Conservation (phyloP, 2,888 invertebrate species). For the Leptopilina drosophilae region DNA sequence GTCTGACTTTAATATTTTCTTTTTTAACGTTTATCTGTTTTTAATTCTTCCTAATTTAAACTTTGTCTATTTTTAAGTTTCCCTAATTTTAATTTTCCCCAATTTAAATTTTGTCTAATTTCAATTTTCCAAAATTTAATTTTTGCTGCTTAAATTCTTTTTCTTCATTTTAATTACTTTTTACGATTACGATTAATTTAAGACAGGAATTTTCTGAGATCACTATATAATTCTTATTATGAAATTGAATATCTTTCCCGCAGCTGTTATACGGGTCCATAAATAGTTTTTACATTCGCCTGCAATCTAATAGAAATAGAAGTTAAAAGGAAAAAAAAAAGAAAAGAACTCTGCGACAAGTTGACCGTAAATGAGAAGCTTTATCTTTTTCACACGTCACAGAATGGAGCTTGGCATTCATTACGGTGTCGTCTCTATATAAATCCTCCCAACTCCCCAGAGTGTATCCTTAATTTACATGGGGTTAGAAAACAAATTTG, state of each 20-base stretch:
- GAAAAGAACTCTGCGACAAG: conserved; percentile 7
- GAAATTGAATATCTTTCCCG: conserved; percentile 18
- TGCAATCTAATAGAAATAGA: conserved; percentile 25
- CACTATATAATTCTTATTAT: conserved; percentile 36
- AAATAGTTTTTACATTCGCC: conserved; percentile 35
- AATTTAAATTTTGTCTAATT: too few species aligned
- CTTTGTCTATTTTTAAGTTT: too few species aligned
- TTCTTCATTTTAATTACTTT: too few species aligned
- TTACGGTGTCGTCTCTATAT: conserved; percentile 36
- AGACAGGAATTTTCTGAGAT: background rate
- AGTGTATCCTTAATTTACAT: conserved; percentile 37
- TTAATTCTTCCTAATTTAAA: too few species aligned
- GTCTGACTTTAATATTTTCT: too few species aligned
- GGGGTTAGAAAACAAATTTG: conserved; percentile 35
- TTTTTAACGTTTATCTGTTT: too few species aligned
- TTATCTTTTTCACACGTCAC: conserved; percentile 41
- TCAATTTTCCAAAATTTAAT: too few species aligned
- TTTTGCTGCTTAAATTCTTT: too few species aligned
- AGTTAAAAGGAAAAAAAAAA: background rate
- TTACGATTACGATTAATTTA: too few species aligned
- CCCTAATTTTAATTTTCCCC: too few species aligned
- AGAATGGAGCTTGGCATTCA: conserved; percentile 27
- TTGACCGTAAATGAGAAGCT: conserved; percentile 31
- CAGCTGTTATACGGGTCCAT: conserved; percentile 22
- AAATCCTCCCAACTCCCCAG: conserved; percentile 25